Evolutionary conservation across 2,113 vertebrate species (phyloP), one percentile per base, ranked within the genome.

Genomic region (Numenius arquata): DNA sequence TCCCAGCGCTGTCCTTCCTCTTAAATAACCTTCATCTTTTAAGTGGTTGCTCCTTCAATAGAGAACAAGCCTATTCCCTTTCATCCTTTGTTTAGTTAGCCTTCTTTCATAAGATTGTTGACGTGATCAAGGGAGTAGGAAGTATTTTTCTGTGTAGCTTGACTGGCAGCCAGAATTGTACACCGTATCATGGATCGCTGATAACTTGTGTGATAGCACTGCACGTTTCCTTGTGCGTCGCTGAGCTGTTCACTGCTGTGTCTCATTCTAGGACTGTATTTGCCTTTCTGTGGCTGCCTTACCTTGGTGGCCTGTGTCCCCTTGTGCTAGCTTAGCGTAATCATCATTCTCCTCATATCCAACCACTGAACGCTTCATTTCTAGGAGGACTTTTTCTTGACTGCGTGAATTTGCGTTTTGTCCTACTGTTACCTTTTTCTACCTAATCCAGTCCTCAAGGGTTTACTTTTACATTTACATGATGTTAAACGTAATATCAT

Each of bases 161-260:
- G 71, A 16, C 38, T 27, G 62, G 23, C 45, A 21, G 5, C 79
- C 66, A 61, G 79, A 40, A 4, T 12, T 40, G 32, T 18, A 3
- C 21, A 10, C 12, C 1, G 0, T 7, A 8, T 15, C 38, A 0
- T 11, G 23, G 58, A 2, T 34, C 0, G 7, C 32, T 43, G n/a
- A 10, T 25, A 20, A 8, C 43, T 15, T 16, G 9, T 13, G 1
- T 1, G 32, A 21, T 29, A 38, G 11, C 25, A 4, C 53, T 71
- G 45, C 18, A 2, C 3, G 8, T 41, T 89, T 56, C 61, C 80
- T 34, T 27, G 29, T 22, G 41, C 52, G 34, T 30, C 12, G 34
- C 52, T 47, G 63, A 11, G 34, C 2, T 4, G 14, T 71, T 84
- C 47, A 29, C 32, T 50, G 32, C 8, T 0, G 1, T 7, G 16